These are phyloP conservation scores for Muntiacus reevesi DNA, from an alignment of 2,113 vertebrate species.

Conservation along the genomic window DNA sequence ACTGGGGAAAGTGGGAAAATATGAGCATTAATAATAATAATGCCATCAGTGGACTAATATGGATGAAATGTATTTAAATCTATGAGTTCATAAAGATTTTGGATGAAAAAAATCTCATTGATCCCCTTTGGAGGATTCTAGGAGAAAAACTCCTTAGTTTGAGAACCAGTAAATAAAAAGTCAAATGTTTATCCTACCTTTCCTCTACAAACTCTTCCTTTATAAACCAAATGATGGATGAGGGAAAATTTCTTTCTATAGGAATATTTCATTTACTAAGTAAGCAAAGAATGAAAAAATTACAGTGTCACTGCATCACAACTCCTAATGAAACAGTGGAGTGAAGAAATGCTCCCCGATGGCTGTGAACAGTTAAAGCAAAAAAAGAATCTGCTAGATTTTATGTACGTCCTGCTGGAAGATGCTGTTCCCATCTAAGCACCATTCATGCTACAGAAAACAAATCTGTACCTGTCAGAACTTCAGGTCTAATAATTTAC, in stretches of 20 bases:
- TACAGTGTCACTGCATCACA: not conserved
- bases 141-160: not conserved
- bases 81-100: not conserved
- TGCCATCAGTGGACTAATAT: not conserved
- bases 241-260: not conserved
- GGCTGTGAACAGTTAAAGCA: not conserved
- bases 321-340: not conserved
- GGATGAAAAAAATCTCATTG: not conserved
- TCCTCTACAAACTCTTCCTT: not conserved
- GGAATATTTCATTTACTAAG: not conserved
- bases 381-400: not conserved
- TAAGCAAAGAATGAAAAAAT: not conserved
- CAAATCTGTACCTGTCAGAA: not conserved
- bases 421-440: not conserved
- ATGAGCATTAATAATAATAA: not conserved
- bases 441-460: not conserved
- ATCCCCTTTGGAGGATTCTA: not conserved
- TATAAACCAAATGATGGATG: not conserved
- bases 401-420: not conserved
- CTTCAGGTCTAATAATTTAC: not conserved
- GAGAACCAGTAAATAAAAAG: not conserved
- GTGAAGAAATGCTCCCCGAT: not conserved
- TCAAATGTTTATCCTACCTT: not conserved
- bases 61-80: not conserved
- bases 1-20: not conserved